phyloP scores from a whole-genome alignment of 2,113 vertebrate species.

The Cheilinus undulatus region DNA sequence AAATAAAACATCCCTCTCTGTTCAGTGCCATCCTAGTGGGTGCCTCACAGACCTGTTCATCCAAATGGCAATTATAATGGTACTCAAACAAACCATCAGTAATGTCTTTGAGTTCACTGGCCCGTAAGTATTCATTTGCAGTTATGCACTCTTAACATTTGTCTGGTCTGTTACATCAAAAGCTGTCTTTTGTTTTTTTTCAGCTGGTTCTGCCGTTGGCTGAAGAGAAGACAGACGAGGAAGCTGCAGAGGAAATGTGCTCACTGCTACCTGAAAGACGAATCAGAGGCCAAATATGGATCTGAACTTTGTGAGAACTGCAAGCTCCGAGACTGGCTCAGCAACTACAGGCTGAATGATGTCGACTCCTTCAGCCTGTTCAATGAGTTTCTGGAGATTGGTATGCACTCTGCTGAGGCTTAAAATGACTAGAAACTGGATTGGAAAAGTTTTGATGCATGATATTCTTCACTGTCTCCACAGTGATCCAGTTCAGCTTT shows the following conservation, averaged over 20 bases:
- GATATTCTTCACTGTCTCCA: slow-evolving; percentile 5
- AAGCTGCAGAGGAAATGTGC: slow-evolving; percentile 82
- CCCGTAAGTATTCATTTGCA: slow-evolving; percentile 87
- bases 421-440: background rate
- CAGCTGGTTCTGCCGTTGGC: slow-evolving; percentile 81
- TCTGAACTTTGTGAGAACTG: slow-evolving; percentile 79
- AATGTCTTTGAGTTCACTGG: slow-evolving; percentile 88
- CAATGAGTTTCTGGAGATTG: slow-evolving; percentile 95
- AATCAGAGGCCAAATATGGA: slow-evolving; percentile 50
- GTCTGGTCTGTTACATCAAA: background rate
- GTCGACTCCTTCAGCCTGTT: slow-evolving; percentile 91
- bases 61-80: slow-evolving; percentile 95
- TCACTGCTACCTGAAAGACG: slow-evolving; percentile 81
- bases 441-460: background rate
- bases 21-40: slow-evolving; percentile 95
- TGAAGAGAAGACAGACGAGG: slow-evolving; percentile 56
- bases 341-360: slow-evolving; percentile 87
- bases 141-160: background rate
- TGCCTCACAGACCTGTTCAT: slow-evolving; percentile 97
- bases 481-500: slow-evolving; percentile 97
- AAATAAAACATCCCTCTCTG: background rate
- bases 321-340: slow-evolving; percentile 85
- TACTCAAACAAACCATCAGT: slow-evolving; percentile 93
- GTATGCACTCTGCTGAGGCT: slow-evolving; percentile 70
- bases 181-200: slow-evolving; percentile 16